Conservation (phyloP, 2,888 invertebrate genomes). For the Ochropleura leucogaster region DNA sequence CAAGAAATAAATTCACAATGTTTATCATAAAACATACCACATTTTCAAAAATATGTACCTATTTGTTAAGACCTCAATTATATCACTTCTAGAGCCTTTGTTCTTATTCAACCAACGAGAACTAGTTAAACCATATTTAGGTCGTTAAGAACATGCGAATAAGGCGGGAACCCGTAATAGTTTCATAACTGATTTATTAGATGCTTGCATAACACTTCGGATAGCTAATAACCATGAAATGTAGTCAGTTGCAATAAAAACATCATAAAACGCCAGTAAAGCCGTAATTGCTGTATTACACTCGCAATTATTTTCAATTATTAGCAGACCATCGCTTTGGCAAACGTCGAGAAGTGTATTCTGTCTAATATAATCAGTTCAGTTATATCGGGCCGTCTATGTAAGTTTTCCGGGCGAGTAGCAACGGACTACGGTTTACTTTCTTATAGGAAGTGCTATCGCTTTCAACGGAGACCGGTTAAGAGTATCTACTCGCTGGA, state of each 20-base stretch:
- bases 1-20: slow-evolving; percentile 39
- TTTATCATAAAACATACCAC: slow-evolving; percentile 6
- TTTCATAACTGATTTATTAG: slow-evolving; percentile 73
- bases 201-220: slow-evolving; percentile 71
- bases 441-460: slow-evolving; percentile 90
- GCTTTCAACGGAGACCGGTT: slow-evolving; percentile 89
- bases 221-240: slow-evolving; percentile 70
- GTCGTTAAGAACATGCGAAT: slow-evolving; percentile 24
- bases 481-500: slow-evolving; percentile 74
- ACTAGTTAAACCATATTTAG: slow-evolving; percentile 22
- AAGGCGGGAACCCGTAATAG: slow-evolving; percentile 43
- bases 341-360: slow-evolving; percentile 52
- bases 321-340: slow-evolving; percentile 60
- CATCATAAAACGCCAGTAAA: slow-evolving; percentile 72
- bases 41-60: not conserved
- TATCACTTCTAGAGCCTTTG: slow-evolving; percentile 16
- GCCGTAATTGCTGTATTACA: slow-evolving; percentile 67
- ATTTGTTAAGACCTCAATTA: slow-evolving; percentile 9
- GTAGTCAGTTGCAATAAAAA: slow-evolving; percentile 73
- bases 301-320: slow-evolving; percentile 67
- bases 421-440: slow-evolving; percentile 85
- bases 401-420: slow-evolving; percentile 82
- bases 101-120: slow-evolving; percentile 17
- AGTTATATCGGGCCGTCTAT: slow-evolving; percentile 69
- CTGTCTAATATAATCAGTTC: slow-evolving; percentile 64